A percentile compares a stretch with the other conserved stretches of the same genome.
Evolutionary conservation across 2,113 vertebrate species (phyloP).

Genomic region (Mesitornis unicolor): DNA sequence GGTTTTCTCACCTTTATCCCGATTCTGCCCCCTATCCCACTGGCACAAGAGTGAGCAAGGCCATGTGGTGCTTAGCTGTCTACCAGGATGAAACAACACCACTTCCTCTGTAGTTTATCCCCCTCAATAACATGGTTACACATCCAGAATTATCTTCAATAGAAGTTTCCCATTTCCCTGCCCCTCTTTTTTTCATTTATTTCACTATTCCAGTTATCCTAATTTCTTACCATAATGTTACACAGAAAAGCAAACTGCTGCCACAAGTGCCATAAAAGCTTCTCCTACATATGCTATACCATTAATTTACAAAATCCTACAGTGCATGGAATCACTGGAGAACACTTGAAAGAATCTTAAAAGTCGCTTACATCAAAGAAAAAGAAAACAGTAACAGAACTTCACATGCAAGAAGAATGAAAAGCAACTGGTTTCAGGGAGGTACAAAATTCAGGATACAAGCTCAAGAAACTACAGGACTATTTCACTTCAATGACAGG

Average conservation of each 20-base stretch:
- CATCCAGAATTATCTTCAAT: background rate
- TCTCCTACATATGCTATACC: background rate
- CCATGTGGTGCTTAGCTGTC: background rate
- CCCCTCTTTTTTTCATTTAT: background rate
- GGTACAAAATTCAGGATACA: background rate
- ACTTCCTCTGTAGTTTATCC: background rate
- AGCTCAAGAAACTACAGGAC: background rate
- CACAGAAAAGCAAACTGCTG: background rate
- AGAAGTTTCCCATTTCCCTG: background rate
- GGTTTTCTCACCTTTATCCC: background rate
- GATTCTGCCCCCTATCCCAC: background rate
- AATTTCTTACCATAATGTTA: background rate
- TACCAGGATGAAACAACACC: background rate
- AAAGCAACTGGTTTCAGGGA: background rate
- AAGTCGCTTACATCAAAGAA: background rate
- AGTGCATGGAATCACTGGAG: background rate
- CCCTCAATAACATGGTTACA: background rate
- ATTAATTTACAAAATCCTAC: background rate
- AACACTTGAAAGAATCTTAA: background rate
- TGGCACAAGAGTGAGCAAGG: background rate
- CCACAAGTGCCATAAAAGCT: background rate
- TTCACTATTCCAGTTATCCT: background rate
- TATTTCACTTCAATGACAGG: background rate
- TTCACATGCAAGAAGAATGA: background rate
- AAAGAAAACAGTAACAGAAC: background rate